Base-by-base conservation (phyloP, 1,140 invertebrate genomes). In the Drosophila grimshawi region DNA sequence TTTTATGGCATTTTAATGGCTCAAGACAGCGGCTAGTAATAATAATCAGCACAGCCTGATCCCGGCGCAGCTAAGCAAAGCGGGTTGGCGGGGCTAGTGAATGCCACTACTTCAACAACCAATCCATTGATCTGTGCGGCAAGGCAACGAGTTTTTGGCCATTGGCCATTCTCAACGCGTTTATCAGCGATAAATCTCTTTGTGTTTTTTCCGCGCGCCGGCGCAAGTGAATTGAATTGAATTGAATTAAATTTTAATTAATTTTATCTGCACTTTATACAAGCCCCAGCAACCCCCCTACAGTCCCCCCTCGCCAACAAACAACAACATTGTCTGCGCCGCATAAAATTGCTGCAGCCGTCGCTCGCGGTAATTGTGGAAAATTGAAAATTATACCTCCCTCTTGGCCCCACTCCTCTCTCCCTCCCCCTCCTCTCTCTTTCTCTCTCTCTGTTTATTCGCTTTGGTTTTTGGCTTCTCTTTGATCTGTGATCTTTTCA, bases 191-290 rank as follows among this genome's bases (percentile, higher is more conserved):
- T 86, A 90, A 90, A 90, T 90, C 86, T 90, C 86, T 90, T 90
- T 90, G 86, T 90, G 81, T 81, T 86, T 79, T 71, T 68, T 77
- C 76, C 64, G 70, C 70, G 82, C 77, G 81, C 81, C 73, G 81
- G 79, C 79, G 82, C 81, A 86, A 72, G 57, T 70, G 65, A 72
- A 86, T 86, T 88, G 82, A 86, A 81, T 81, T 81, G 81, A 85
- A 90, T 90, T 90, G 86, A 90, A 90, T 90, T 90, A 90, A 90
- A 90, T 90, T 90, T 90, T 90, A 90, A 90, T 90, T 90, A 90
- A 90, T 90, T 90, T 90, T 90, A 90, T 90, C 86, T 90, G 74
- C 85, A 89, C 85, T 89, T 73, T 80, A 70, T 67, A 27, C 67
- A 73, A 80, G 59, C 69, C 68, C 52, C 43, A 45, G 19, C 61